phyloP scores from a whole-genome alignment of 2,888 invertebrate species.

The Platycheirus albimanus region DNA sequence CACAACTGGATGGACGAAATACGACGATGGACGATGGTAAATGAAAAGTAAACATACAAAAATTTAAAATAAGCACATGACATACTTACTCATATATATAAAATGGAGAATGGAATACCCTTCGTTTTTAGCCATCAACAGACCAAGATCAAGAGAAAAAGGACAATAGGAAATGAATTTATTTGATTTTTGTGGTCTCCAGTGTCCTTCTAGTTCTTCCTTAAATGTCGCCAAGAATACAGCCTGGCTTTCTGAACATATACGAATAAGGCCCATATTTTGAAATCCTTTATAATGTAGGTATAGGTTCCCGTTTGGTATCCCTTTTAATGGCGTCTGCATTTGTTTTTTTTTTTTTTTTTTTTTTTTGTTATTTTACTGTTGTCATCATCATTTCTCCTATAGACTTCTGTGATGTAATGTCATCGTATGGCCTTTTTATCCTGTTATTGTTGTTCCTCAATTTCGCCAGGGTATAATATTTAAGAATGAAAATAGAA shows the following conservation, averaged over 20 bases:
- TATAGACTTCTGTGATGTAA: conserved; percentile 41
- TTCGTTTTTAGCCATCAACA: conserved; percentile 20
- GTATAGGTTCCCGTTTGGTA: conserved; percentile 35
- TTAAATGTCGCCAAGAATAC: conserved; percentile 63
- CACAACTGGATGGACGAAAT: not conserved
- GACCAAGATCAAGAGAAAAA: conserved; percentile 35
- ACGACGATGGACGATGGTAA: conserved; percentile 49
- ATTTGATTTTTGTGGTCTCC: conserved; percentile 68
- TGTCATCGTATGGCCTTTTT: conserved; percentile 57
- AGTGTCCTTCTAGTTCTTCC: conserved; percentile 47
- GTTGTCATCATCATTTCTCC: not conserved
- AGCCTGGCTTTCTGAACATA: conserved; percentile 39
- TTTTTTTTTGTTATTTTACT: not conserved
- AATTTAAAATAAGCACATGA: conserved; percentile 68
- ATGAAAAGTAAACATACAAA: conserved; percentile 73
- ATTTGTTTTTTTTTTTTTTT: conserved; percentile 4
- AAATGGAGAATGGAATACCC: not conserved
- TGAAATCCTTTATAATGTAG: conserved; percentile 5
- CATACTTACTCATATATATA: conserved; percentile 8
- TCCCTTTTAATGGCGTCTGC: conserved; percentile 47
- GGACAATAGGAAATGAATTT: conserved; percentile 69
- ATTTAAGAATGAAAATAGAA: conserved; percentile 28
- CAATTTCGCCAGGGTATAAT: conserved; percentile 37
- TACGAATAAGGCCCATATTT: conserved; percentile 5
- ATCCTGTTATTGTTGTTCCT: conserved; percentile 49